Percentiles rank a stretch among this genome's conserved stretches.
Evolutionary conservation across 2,888 invertebrate genomes (phyloP).

Genomic region (Exephanes ischioxanthus): DNA sequence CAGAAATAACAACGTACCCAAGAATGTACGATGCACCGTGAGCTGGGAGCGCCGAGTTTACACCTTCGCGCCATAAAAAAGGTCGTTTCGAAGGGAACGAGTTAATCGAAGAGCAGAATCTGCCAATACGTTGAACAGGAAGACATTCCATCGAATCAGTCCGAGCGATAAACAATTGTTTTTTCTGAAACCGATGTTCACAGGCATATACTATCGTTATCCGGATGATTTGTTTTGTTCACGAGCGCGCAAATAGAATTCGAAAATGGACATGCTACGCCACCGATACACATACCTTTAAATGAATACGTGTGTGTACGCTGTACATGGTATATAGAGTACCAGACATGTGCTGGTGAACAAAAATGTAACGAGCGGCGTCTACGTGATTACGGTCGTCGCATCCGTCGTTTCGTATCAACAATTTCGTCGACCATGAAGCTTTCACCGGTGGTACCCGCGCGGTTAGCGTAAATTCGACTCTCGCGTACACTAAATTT

Average conservation of each 20-base stretch:
- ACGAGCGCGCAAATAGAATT: constrained; percentile 17
- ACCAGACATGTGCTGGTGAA: constrained; percentile 8
- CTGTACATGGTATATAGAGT: background rate
- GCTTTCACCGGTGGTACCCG: background rate
- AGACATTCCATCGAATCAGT: background rate
- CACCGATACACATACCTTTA: background rate
- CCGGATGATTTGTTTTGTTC: background rate
- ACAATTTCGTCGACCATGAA: constrained; percentile 27
- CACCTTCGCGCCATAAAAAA: background rate
- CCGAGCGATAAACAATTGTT: background rate
- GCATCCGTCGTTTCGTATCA: constrained; percentile 34
- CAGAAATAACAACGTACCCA: constrained; percentile 3
- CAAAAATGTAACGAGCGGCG: background rate
- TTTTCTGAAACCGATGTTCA: background rate
- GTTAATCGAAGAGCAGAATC: background rate
- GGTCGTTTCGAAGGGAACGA: background rate
- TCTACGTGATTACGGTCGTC: constrained; percentile 43
- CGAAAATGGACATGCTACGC: constrained; percentile 14
- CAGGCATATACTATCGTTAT: background rate
- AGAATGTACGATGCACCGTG: background rate
- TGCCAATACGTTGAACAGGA: background rate
- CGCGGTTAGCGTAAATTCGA: background rate
- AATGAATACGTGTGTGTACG: background rate
- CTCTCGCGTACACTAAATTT: constrained; percentile 1
- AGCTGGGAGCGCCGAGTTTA: background rate